These are phyloP conservation scores for Aquatica leii DNA, from an alignment of 2,888 invertebrate genomes.

Conservation along the genomic window DNA sequence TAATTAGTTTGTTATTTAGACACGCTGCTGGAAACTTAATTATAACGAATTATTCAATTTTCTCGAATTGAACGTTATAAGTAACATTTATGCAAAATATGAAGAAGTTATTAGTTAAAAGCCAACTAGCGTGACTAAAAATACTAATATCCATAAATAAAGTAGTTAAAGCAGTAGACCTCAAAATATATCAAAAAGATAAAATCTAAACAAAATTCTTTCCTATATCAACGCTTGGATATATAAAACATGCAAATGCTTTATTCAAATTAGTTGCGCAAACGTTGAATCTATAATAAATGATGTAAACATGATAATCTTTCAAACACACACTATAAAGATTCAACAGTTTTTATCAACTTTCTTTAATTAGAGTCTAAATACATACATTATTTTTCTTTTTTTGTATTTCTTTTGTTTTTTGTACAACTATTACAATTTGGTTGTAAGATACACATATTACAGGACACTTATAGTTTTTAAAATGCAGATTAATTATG, in stretches of 20 bases:
- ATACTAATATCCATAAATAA: conserved; percentile 51
- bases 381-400: no score
- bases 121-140: conserved; percentile 53
- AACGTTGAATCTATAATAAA: conserved; percentile 16
- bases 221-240: conserved; percentile 22
- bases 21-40: not conserved
- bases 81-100: conserved; percentile 16
- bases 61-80: conserved; percentile 4
- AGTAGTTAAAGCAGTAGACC: conserved; percentile 50
- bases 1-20: no score
- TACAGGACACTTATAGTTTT: no score
- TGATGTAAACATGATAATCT: conserved; percentile 3
- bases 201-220: conserved; percentile 35
- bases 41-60: not conserved
- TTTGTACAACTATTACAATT: no score
- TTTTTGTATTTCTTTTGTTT: no score
- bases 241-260: conserved; percentile 27
- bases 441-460: no score
- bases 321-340: not conserved
- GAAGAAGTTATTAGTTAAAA: conserved; percentile 42
- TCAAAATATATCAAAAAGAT: conserved; percentile 49
- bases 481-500: no score
- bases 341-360: not conserved
- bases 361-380: no score
- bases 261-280: conserved; percentile 29